Evolutionary conservation across 2,113 vertebrate genomes (phyloP), one percentile per base, ranked within the genome.

Genomic region (Oxygymnocypris stewartii): DNA sequence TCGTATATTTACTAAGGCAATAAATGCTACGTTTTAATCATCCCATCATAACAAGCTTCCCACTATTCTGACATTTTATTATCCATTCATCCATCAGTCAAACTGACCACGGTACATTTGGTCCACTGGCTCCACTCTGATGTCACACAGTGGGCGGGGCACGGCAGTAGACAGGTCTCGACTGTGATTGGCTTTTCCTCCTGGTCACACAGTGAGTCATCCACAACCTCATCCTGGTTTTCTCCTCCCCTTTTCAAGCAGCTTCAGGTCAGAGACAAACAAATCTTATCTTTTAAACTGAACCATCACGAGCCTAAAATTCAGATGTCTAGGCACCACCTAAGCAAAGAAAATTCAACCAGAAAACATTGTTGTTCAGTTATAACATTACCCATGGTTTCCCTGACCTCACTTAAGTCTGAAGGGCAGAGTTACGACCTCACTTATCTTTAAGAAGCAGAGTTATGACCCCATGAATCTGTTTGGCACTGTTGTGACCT

Each of bases 91-190:
- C 20, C 12, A 42, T 67, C 44, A 75, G 42, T 67, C 49, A 37
- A 82, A 86, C 89, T 93, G 93, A 97, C 96, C 95, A 95, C 91
- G 0, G 95, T 93, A 75, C 96, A 97, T 0, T 63, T 88, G 91
- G 93, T 96, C 96, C 96, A 97, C 5, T 89, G 91, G 59, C 95
- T 95, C 96, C 96, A 97, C 18, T 95, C 91, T 40, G 96, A 97
- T 92, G 96, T 93, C 5, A 96, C 96, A 79, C 96, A 97, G 80
- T 97, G 95, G 28, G 69, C 92, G 84, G 96, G 94, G 83, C 96
- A 97, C 37, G 94, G 92, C 42, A 96, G 89, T 31, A 88, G 92
- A 44, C 96, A 97, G 71, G 91, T 87, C 84, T 94, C 96, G 12
- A 42, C 88, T 57, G 79, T 84, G 0, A 91, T 85, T 14, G 95